phyloP scores from a whole-genome alignment of 1,140 invertebrate genomes.

The Habropoda laboriosa region DNA sequence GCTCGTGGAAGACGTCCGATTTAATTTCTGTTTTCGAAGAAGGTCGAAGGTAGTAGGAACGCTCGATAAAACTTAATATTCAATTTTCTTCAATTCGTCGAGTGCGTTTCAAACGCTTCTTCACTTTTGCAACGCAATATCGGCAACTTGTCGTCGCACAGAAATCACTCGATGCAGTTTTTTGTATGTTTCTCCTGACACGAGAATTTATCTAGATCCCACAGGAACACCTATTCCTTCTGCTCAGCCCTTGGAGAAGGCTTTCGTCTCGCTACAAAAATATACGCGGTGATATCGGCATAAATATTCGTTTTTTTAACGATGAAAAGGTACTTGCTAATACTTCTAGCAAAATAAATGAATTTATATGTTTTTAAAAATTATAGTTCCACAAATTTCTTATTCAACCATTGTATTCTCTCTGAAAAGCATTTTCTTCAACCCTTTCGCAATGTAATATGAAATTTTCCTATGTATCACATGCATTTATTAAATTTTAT shows the following conservation, averaged over 20 bases:
- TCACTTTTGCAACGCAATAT: conserved; percentile 21
- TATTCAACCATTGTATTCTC: no score
- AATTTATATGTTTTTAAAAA: no score
- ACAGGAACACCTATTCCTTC: not conserved
- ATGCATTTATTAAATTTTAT: no score
- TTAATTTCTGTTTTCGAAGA: not conserved
- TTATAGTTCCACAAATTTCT: no score
- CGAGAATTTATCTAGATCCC: conserved; percentile 28
- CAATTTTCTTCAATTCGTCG: not conserved
- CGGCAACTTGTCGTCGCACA: conserved; percentile 18
- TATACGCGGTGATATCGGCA: not conserved
- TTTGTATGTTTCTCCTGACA: not conserved
- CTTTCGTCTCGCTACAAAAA: not conserved
- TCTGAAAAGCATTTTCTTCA: no score
- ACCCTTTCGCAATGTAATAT: no score
- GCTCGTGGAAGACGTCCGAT: no score
- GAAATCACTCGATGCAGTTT: conserved; percentile 27
- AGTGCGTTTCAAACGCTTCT: not conserved
- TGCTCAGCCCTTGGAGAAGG: not conserved
- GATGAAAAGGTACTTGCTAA: not conserved
- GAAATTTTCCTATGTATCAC: no score
- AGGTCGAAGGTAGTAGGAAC: not conserved
- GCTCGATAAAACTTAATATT: conserved; percentile 26
- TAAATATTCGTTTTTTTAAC: not conserved
- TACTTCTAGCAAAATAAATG: no score